Evolutionary conservation across 2,888 invertebrate species (phyloP), one percentile per base, ranked within the genome.

Genomic region (Caenorhabditis doughertyi): DNA sequence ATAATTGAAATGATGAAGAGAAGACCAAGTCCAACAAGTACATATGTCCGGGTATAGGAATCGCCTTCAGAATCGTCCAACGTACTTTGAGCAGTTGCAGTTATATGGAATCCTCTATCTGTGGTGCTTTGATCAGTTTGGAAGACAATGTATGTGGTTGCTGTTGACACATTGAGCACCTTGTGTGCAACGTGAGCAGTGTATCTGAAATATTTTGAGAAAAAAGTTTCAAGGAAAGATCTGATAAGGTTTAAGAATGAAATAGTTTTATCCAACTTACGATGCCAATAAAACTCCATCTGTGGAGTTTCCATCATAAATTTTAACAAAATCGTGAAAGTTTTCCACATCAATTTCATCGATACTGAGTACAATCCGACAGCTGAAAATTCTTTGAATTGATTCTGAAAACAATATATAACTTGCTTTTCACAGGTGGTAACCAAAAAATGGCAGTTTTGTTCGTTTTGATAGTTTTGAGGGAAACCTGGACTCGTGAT

Each of bases 101-200:
- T 51, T 11, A 76, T 76, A 18, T 76, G 76, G 29, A 76, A 76
- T 42, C 76, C 76, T 35, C 76, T 29, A 32, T 76, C 58, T 9
- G 35, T 58, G 16, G 39, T 76, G 25, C 67, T 60, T 5, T 29
- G 16, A 27, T 76, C 76, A 1, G 67, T 51, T 51, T 29, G 18
- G 67, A 76, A 67, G 0, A 51, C 18, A 3, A 76, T 35, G 2
- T 51, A 11, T 11, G 35, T 21, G 2, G 67, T 39, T 13, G 25
- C 2, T 5, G 56, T 3, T 0, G 76, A 42, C 1, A 76, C 9
- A 18, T 76, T 67, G 27, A 76, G 7, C 0, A 67, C 55, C 49
- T 74, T 0, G 21, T 65, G 74, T 3, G 11, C 11, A 1, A 49
- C 9, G 9, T 56, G 65, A 7, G 23, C 39, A 13, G 76, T 60